Evolutionary conservation across 53 echinoderm and acorn worm species (phyloP), one percentile per base, ranked within the genome.

Genomic region (Paelopatides confundens): DNA sequence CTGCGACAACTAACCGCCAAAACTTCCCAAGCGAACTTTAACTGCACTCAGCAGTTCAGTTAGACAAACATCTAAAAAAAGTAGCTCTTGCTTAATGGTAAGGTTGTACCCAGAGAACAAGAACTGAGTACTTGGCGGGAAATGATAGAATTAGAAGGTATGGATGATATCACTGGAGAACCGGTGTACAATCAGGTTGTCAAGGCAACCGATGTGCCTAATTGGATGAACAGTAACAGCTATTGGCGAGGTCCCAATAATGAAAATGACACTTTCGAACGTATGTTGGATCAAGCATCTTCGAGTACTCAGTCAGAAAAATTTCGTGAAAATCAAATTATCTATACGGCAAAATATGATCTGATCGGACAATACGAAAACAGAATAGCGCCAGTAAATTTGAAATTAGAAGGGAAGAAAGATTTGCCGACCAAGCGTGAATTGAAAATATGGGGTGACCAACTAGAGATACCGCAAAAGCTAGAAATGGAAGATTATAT

Each of bases 281-380:
- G 85, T 5, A 52, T 54, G 26, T 50, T 64, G n/a, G 69, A 68
- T 30, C 34, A 34, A 7, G 27, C 34, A 52, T 3, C 17, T 49
- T 54, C 58, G 29, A 83, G 63, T 27, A 40, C 39, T 38, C 38
- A 66, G 11, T 74, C 87, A 36, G 50, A 62, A 24, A 90, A 82
- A 28, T 39, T 68, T 3, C 86, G 89, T 1, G 88, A 68, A 15
- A 82, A 88, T 38, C 89, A 92, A 69, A 65, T 87, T n/a, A 93
- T 97, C 69, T 36, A 89, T 52, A 95, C 92, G 58, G 92, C 90
- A 37, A 90, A 88, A 37, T 95, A 95, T 68, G 97, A 97, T 36
- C 62, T 95, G 88, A 89, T 94, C 1, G 90, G 83, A 36, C 94
- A 96, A 79, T 97, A 93, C 86, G 97, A 97, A 87, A 93, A 97